Conservation (phyloP, 1,140 invertebrate genomes). For the Sinella curviseta region DNA sequence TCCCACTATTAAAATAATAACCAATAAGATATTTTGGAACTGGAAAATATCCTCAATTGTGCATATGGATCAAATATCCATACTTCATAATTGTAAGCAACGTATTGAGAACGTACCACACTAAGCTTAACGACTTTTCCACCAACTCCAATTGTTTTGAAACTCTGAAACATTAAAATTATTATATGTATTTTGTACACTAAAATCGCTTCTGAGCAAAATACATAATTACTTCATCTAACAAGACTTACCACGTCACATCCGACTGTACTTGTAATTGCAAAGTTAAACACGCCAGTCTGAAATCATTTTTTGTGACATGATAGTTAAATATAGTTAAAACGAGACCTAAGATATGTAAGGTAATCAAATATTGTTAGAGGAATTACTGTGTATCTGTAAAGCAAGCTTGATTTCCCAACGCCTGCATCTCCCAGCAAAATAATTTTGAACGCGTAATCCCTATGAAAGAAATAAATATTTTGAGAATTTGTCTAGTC, state of each 20-base stretch:
- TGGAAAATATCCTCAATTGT: no score
- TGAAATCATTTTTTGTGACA: background rate
- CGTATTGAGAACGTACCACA: background rate
- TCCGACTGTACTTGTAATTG: background rate
- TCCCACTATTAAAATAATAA: conserved; percentile 41
- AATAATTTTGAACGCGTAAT: conserved; percentile 7
- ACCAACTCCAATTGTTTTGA: background rate
- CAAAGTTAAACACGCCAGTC: background rate
- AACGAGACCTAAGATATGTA: no score
- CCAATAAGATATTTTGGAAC: no score
- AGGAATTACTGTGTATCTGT: conserved; percentile 13
- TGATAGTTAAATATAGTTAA: no score
- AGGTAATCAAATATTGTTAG: no score
- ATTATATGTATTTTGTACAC: background rate
- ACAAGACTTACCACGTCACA: background rate
- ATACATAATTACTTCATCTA: background rate
- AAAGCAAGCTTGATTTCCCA: conserved; percentile 4
- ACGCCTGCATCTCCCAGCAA: background rate
- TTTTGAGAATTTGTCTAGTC: no score
- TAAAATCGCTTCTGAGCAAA: no score
- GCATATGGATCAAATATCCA: no score
- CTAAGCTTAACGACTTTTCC: background rate
- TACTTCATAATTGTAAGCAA: background rate
- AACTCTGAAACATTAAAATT: background rate
- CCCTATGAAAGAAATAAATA: background rate